Percentiles rank a stretch among this genome's conserved stretches.
phyloP scores from a whole-genome alignment of 2,113 vertebrate species.

The Paracanthobrama guichenoti region DNA sequence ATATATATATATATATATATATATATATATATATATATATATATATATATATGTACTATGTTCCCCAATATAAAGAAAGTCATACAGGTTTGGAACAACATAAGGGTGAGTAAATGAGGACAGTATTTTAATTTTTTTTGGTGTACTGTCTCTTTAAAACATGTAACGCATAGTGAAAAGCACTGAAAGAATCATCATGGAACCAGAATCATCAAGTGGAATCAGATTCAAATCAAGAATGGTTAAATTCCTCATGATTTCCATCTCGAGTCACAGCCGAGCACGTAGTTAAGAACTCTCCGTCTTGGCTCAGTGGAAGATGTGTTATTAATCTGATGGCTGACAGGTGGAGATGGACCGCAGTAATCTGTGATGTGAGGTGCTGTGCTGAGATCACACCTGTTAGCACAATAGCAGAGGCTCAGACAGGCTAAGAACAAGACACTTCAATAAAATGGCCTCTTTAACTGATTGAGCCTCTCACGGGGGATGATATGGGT shows the following conservation, averaged over 20 bases:
- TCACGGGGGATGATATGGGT: background rate
- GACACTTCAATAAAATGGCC: constrained; percentile 13
- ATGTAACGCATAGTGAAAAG: no score
- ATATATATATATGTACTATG: no score
- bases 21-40: no score
- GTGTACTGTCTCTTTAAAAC: no score
- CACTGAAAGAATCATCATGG: background rate
- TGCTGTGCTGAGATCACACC: constrained; percentile 50
- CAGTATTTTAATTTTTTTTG: no score
- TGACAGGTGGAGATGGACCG: background rate
- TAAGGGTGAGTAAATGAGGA: no score
- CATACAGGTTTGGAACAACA: background rate
- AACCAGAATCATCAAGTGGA: background rate
- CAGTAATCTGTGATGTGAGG: constrained; percentile 24
- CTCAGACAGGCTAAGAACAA: constrained; percentile 34
- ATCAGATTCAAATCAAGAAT: background rate
- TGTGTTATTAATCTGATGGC: background rate
- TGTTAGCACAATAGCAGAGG: constrained; percentile 23
- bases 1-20: no score
- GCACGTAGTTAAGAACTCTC: background rate
- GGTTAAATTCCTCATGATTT: background rate
- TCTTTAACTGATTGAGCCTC: background rate
- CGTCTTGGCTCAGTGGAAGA: background rate
- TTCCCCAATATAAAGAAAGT: background rate
- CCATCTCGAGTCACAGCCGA: background rate